Percentiles rank a stretch among this genome's conserved stretches.
These are phyloP conservation scores for Leptarthrus brevirostris DNA, from an alignment of 2,888 invertebrate species.

Conservation along the genomic window DNA sequence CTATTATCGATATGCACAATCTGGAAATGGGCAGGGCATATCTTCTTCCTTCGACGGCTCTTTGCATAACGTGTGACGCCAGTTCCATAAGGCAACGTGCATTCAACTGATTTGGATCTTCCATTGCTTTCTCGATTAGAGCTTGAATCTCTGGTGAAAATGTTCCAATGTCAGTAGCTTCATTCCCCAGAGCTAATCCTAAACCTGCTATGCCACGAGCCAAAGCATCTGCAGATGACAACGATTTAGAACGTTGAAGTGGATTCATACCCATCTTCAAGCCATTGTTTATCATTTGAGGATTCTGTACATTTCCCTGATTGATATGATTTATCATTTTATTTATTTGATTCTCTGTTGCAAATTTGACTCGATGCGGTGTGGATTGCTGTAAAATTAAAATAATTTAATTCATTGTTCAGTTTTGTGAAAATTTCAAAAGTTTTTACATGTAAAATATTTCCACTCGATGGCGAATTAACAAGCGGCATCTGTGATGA, in stretches of 20 bases:
- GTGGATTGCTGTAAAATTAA: conserved; percentile 53
- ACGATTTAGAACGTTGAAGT: conserved; percentile 83
- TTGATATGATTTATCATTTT: conserved; percentile 59
- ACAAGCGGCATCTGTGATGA: conserved; percentile 63
- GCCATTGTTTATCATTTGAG: conserved; percentile 51
- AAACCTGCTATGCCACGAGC: conserved; percentile 76
- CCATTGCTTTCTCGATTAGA: conserved; percentile 79
- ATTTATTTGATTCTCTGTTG: conserved; percentile 62
- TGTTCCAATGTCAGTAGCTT: conserved; percentile 80
- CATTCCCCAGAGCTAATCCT: conserved; percentile 74
- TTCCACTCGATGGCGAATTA: conserved; percentile 78
- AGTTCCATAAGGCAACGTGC: conserved; percentile 85
- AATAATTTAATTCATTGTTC: not conserved
- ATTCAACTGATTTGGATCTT: conserved; percentile 84
- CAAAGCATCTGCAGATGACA: conserved; percentile 80
- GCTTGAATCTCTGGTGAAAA: conserved; percentile 80
- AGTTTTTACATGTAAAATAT: conserved; percentile 73
- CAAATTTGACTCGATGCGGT: conserved; percentile 66
- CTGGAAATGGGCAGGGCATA: conserved; percentile 87
- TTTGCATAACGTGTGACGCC: conserved; percentile 82
- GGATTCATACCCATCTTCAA: conserved; percentile 59
- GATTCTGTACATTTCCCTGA: conserved; percentile 54
- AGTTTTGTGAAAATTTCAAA: not conserved
- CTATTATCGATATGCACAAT: conserved; percentile 86
- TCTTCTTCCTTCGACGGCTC: conserved; percentile 79